These are phyloP conservation scores for Conistra vaccinii DNA, from an alignment of 2,888 invertebrate genomes.

Conservation along the genomic window DNA sequence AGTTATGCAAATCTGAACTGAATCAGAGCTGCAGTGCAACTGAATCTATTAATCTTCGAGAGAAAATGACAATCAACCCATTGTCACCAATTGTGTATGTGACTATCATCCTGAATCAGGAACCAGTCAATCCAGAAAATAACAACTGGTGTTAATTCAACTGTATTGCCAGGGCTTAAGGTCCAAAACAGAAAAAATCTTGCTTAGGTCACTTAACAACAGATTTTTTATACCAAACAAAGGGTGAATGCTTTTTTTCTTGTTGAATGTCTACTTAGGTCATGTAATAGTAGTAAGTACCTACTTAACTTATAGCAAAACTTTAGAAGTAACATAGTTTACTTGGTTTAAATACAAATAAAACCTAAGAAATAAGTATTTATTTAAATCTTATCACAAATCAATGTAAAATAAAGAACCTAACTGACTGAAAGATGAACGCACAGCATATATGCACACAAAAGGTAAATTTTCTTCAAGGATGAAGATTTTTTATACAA, in stretches of 20 bases:
- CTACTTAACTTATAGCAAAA: background rate
- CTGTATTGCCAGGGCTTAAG: constrained; percentile 12
- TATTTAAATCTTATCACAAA: background rate
- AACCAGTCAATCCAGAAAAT: constrained; percentile 11
- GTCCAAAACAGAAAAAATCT: constrained; percentile 10
- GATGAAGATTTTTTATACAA: background rate
- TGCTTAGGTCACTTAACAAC: background rate
- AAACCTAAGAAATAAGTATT: background rate
- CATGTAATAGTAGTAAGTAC: background rate
- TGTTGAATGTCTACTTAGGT: background rate
- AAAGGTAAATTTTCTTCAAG: background rate
- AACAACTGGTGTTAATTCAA: background rate
- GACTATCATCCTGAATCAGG: constrained; percentile 28
- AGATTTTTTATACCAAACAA: background rate
- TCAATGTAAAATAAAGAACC: background rate
- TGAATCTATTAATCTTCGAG: background rate
- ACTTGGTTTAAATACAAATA: background rate
- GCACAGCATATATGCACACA: constrained; percentile 22
- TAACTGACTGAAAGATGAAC: background rate
- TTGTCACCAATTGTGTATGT: constrained; percentile 22
- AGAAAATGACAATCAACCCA: constrained; percentile 18
- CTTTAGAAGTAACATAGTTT: background rate
- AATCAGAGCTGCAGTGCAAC: constrained; percentile 15
- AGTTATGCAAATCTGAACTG: background rate
- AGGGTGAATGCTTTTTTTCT: constrained; percentile 7